Base-by-base conservation (phyloP, 2,113 vertebrate species). In the Nerophis lumbriciformis region DNA sequence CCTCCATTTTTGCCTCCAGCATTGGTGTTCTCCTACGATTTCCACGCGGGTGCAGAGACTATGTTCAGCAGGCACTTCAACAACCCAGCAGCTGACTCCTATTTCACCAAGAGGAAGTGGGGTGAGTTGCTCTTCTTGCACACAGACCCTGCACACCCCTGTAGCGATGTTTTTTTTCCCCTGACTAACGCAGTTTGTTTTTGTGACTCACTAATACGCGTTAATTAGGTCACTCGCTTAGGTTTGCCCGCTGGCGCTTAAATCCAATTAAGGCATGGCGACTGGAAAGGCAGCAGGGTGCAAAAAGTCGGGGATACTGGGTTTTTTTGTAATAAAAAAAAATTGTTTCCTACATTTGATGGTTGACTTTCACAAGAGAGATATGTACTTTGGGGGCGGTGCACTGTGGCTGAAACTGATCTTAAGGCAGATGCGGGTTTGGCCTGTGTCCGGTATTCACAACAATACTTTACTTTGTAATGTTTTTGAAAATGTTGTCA, bases 61-160 rank as follows among this genome's bases (percentile, higher is more conserved):
- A 94, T 99, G 95, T 98, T 95, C 92, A 96, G 93, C 91, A 92
- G 94, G 81, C 97, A 99, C 82, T 99, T 98, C 88, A 98, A 95
- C 71, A 95, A 99, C 73, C 95, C 97, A 14, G 92, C 91, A 66
- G 94, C 97, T 53, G 97, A 99, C 83, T 94, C 93, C 47, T 99
- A 93, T 84, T 99, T 99, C 72, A 98, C 95, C 8, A 99, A 99
- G 86, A 91, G 96, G 85, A 99, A 99, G 83, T 99, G 97, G 97
- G 97, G 97, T 99, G 88, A 93, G 94, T 75, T 77, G 6, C 47
- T 53, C 48, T 63, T 56, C 51, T 48, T n/a, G n/a, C 15, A 38
- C 14, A 19, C 13, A 78, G 66, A 11, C 5, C 13, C 0, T 28
- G 28, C 28, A 1, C 11, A 15, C 0, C 1, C 6, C 12, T 19